Evolutionary conservation across 2,888 invertebrate genomes (phyloP), one percentile per base, ranked within the genome.

Genomic region (Cephus nigrinus): DNA sequence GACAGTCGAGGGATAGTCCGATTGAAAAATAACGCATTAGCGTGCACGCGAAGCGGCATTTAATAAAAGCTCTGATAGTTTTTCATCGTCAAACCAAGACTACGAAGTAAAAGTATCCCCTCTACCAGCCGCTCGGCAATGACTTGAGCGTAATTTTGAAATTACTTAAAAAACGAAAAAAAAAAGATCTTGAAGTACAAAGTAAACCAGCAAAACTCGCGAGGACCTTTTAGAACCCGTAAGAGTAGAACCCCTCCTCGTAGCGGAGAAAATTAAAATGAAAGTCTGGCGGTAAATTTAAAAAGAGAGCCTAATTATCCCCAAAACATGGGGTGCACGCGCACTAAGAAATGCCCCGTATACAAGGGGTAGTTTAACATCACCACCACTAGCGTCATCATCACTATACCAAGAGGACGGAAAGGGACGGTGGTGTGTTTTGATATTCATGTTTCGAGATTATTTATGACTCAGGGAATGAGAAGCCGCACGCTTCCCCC

Each of bases 391-490:
- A 35, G 35, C 76, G 73, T 74, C 74, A 33, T 35, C 74, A 36
- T 35, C 33, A 3, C 33, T 40, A 40, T 40, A 40, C 40, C 80
- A 79, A 80, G 81, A 80, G 83, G 82, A 82, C 75, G 78, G 31
- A 75, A 74, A 69, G 78, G 75, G 76, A 32, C 75, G 77, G 79
- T 81, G 82, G 83, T 81, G 69, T 72, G 83, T 85, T 80, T 85
- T 85, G 86, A 88, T 88, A 88, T 88, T 88, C 86, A 86, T 87
- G 88, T 88, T 86, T 82, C 82, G 80, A 84, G 84, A 86, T 88
- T 88, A 89, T 89, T 89, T 89, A 88, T 86, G 88, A 84, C 84
- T 82, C 76, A 77, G 79, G 84, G 84, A 87, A 88, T 86, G 87
- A 86, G 86, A 83, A 82, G 83, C 82, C 86, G 86, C 88, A 89